These are phyloP conservation scores for Mus caroli DNA, from an alignment of 2,797 vertebrate species.

Conservation along the genomic window DNA sequence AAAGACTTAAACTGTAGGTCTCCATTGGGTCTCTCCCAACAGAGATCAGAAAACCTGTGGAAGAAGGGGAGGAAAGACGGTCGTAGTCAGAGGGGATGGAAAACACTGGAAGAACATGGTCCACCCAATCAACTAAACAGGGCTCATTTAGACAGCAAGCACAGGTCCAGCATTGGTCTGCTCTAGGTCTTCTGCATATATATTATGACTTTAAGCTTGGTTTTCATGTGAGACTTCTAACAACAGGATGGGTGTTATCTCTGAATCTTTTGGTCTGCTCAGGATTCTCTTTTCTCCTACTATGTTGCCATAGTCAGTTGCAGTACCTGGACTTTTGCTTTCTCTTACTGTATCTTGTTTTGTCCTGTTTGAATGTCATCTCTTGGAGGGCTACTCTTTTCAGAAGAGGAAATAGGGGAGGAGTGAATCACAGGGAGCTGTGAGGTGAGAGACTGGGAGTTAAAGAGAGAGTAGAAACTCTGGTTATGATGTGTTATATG, in stretches of 20 bases:
- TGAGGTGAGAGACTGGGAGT: background rate
- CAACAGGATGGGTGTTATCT: background rate
- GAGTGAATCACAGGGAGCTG: background rate
- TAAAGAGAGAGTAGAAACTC: background rate
- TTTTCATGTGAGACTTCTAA: background rate
- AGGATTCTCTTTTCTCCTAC: background rate
- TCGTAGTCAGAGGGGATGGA: background rate
- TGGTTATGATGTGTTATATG: background rate
- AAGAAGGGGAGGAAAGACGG: background rate
- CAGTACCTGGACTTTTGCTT: background rate
- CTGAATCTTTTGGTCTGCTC: background rate
- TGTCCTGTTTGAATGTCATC: background rate
- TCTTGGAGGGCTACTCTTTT: background rate
- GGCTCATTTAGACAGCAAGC: background rate
- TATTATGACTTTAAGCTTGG: background rate
- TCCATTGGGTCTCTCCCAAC: background rate
- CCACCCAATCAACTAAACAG: background rate
- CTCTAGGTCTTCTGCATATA: background rate
- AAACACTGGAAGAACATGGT: background rate
- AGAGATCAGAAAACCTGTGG: background rate
- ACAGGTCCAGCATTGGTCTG: background rate
- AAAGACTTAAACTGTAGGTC: background rate
- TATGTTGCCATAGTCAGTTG: background rate
- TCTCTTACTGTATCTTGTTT: background rate
- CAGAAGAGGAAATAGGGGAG: background rate